Conservation (phyloP, 2,888 invertebrate genomes). For the Ypsolopha sequella region DNA sequence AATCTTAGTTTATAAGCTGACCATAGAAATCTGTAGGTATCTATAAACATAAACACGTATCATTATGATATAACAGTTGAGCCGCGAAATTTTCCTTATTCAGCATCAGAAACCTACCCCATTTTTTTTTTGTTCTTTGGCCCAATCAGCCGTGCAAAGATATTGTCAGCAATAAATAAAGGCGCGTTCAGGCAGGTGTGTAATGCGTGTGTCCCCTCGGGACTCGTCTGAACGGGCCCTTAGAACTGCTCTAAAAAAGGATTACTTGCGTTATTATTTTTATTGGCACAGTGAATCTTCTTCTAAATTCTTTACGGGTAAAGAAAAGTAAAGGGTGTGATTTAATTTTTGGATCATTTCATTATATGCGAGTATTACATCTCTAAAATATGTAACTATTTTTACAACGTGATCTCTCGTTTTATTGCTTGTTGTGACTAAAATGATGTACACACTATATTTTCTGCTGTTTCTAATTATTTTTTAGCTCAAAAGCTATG, state of each 20-base stretch:
- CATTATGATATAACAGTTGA: too few relatives aligned
- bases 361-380: too few relatives aligned
- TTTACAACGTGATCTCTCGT: too few relatives aligned
- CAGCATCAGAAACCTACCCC: background rate
- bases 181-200: conserved; percentile 41
- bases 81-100: too few relatives aligned
- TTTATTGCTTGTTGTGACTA: too few relatives aligned
- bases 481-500: too few relatives aligned
- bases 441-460: too few relatives aligned
- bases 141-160: background rate
- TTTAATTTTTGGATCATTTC: background rate
- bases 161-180: conserved; percentile 40
- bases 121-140: background rate
- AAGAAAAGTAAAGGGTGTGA: conserved; percentile 20
- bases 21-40: too few relatives aligned
- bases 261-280: conserved; percentile 60
- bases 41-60: too few relatives aligned
- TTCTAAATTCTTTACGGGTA: conserved; percentile 21
- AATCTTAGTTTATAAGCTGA: too few relatives aligned
- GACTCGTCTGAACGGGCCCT: conserved; percentile 37
- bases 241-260: conserved; percentile 40
- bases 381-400: too few relatives aligned
- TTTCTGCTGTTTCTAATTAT: too few relatives aligned
- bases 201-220: conserved; percentile 36
- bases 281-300: conserved; percentile 43